Conservation (phyloP, 2,797 vertebrate genomes). For the Manis crassicaudata region DNA sequence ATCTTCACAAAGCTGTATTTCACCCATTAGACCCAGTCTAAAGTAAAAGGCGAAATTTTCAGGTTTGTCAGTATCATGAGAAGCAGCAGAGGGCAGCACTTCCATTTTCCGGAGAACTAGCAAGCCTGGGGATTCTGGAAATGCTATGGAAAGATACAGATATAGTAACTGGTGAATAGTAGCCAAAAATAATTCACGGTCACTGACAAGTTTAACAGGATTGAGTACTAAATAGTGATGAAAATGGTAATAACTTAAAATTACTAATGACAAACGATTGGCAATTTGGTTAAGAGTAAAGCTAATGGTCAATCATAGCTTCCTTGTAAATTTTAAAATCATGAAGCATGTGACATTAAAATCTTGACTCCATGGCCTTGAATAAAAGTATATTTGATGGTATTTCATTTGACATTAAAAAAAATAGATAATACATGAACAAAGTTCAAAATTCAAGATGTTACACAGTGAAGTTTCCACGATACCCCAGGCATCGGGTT, state of each 20-base stretch:
- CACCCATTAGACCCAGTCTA: background rate
- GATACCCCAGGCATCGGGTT: background rate
- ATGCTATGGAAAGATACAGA: background rate
- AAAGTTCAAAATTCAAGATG: background rate
- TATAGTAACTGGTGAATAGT: background rate
- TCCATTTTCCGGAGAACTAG: background rate
- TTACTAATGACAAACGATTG: background rate
- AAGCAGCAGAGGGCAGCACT: slow-evolving; percentile 69
- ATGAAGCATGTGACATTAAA: slow-evolving; percentile 1
- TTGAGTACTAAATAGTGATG: background rate
- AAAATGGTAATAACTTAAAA: background rate
- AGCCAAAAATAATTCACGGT: background rate
- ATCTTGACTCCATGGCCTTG: background rate
- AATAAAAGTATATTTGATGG: background rate
- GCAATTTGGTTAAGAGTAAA: background rate
- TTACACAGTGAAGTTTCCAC: background rate
- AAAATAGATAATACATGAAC: background rate
- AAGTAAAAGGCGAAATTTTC: background rate
- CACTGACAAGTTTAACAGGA: background rate
- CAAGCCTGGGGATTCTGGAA: background rate
- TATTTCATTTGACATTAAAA: background rate
- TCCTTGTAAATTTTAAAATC: background rate
- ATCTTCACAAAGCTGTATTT: background rate
- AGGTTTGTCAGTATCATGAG: background rate
- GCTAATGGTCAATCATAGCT: background rate